Base-by-base conservation (phyloP, 2,797 vertebrate genomes). In the Melanotaenia maccullochi region DNA sequence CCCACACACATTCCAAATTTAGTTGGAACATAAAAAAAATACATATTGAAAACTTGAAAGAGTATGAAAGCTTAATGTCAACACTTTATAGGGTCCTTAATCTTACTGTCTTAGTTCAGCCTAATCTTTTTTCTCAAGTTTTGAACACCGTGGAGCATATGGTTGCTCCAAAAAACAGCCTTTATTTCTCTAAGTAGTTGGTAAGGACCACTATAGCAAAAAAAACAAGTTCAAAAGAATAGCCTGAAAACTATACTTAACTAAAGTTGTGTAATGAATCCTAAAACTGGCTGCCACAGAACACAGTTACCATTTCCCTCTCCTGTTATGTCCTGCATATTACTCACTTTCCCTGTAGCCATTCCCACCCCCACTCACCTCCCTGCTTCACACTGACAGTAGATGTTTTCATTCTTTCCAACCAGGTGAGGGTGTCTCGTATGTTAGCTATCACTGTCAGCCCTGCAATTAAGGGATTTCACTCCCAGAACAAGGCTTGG, bases 401-500 rank as follows among this genome's bases (percentile, higher is more conserved):
- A 85, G 85, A 93, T 94, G 92, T 95, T 94, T 95, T 93, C 93
- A 94, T 95, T 95, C 92, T 91, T 95, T 91, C 82, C 88, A 14
- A 89, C 86, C 92, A 93, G 94, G 92, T 93, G 90, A 94, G 91
- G 86, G 88, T 91, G 86, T 89, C 91, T 93, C 67, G 79, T 85
- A 88, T 88, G 88, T 87, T 93, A 89, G 88, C 90, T 93, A 92
- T 94, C 91, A 92, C 93, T 94, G 93, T 94, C 94, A 94, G 84
- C 83, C 84, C 81, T 81, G 85, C 93, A 95, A 95, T 95, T 95
- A 95, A 93, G 72, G 93, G 94, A 95, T 95, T 94, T 95, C 88
- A 86, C 86, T 90, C 85, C 84, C 77, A 86, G 87, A 93, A 90
- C 78, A 85, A 87, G 83, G 87, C 89, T 88, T 51, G 79, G 89